Percentiles rank a stretch among this genome's conserved stretches.
phyloP scores from a whole-genome alignment of 2,888 invertebrate genomes.

The Cristatella mucedo region DNA sequence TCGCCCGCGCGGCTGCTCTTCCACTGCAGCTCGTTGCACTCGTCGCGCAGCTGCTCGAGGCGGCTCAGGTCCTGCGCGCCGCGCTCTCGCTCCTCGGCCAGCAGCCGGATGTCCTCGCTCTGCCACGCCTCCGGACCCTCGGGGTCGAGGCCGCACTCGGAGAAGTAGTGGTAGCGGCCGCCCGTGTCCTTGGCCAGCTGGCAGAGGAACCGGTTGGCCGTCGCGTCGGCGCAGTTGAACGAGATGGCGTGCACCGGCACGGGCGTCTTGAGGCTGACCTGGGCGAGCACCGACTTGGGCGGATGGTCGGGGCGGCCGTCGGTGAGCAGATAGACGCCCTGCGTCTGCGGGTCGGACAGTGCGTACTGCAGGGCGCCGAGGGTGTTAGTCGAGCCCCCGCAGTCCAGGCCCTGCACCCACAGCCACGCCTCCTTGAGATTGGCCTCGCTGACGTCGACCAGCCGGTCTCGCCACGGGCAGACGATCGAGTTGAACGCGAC shows the following conservation, averaged over 20 bases:
- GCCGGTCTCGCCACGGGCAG: conserved; percentile 29
- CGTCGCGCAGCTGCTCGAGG: conserved; percentile 30
- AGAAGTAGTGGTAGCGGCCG: conserved; percentile 37
- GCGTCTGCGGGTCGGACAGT: conserved; percentile 29
- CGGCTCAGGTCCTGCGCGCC: conserved; percentile 28
- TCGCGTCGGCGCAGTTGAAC: conserved; percentile 37
- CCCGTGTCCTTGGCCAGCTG: conserved; percentile 31
- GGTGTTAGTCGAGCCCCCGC: conserved; percentile 37
- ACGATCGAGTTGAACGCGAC: conserved; percentile 31
- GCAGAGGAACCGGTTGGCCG: conserved; percentile 34
- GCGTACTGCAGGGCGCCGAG: conserved; percentile 33
- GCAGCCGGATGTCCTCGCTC: conserved; percentile 35
- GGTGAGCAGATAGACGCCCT: conserved; percentile 36
- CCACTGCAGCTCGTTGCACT: conserved; percentile 32
- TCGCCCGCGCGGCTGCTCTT: too few species aligned
- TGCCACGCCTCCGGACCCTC: conserved; percentile 20
- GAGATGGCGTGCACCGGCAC: conserved; percentile 38
- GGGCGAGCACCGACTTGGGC: conserved; percentile 34
- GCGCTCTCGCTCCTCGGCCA: conserved; percentile 26
- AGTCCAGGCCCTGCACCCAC: conserved; percentile 26
- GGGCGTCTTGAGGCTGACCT: conserved; percentile 31
- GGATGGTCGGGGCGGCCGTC: conserved; percentile 39
- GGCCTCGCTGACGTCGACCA: conserved; percentile 33
- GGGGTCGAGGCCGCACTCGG: conserved; percentile 24
- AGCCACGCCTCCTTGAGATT: conserved; percentile 29